Base-by-base conservation (phyloP, 2,113 vertebrate genomes). In the Dromaius novaehollandiae region DNA sequence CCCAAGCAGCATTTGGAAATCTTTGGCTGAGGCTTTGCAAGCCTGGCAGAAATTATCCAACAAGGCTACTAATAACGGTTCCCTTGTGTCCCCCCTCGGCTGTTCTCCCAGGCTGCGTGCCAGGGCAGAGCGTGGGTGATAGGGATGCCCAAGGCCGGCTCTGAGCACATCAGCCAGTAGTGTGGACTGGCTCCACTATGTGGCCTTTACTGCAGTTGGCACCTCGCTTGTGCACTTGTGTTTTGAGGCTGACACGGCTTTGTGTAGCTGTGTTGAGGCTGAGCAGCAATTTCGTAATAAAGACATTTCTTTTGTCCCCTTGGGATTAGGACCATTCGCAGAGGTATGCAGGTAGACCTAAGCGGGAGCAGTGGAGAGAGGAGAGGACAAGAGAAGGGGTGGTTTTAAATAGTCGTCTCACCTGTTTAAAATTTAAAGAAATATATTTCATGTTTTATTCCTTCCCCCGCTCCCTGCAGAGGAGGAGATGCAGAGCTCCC, bases 101-200 rank as follows among this genome's bases (percentile, higher is more conserved):
- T 2, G 11, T 4, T 42, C 20, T 82, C 60, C 70, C 0, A 0
- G 55, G 30, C 63, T 44, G 9, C 0, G 8, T 58, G 64, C 58
- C 6, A 7, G 53, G 48, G 53, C 44, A 2, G 13, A 51, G 44
- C 0, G 4, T 9, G 20, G 32, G 18, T 30, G 60, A 25, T 2
- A 4, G 46, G 53, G 83, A 21, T 15, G 24, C 28, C 24, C 64
- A 3, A 0, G 6, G 69, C 60, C 44, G 36, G 19, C 42, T n/a
- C 56, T 40, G 40, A 48, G 25, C 40, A 44, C 70, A 24, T 1
- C 86, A 55, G 34, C 30, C 53, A 20, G 3, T 11, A 42, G 87
- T 26, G 7, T 2, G 24, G 44, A 7, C 32, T 28, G 82, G 69
- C 28, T 75, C 55, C 60, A 8, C 70, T 4, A 14, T 0, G 2